Evolutionary conservation across 2,797 vertebrate genomes (phyloP).

Genomic region (Melanotaenia boesemani): DNA sequence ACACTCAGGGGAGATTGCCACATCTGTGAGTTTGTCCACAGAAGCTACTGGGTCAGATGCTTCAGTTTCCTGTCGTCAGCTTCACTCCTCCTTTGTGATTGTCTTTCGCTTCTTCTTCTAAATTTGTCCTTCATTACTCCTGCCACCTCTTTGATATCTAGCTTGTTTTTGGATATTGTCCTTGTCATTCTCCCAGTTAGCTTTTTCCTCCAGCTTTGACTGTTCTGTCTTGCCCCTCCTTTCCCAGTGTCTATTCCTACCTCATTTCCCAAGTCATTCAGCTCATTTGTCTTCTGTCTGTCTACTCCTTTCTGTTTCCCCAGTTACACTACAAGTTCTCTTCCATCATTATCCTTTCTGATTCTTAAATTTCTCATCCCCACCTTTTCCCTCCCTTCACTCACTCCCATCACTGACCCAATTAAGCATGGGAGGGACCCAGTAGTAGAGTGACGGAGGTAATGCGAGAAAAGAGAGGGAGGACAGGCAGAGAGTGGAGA

Average conservation of each 20-base stretch:
- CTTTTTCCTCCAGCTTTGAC: constrained; percentile 32
- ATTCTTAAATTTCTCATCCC: constrained; percentile 34
- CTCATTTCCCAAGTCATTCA: constrained; percentile 25
- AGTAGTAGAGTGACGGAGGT: constrained; percentile 60
- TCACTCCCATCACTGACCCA: constrained; percentile 81
- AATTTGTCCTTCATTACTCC: constrained; percentile 35
- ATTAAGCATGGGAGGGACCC: constrained; percentile 76
- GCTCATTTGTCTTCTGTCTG: constrained; percentile 22
- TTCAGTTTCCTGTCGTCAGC: constrained; percentile 27
- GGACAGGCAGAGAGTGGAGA: constrained; percentile 50
- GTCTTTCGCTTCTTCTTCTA: constrained; percentile 24
- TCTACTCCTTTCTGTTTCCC: constrained; percentile 15
- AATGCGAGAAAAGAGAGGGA: constrained; percentile 53
- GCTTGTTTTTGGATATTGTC: constrained; percentile 25
- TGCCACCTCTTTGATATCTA: constrained; percentile 17
- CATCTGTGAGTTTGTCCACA: constrained; percentile 73
- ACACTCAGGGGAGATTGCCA: constrained; percentile 59
- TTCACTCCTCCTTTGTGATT: constrained; percentile 28
- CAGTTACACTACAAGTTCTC: constrained; percentile 39
- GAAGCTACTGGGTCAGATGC: constrained; percentile 62
- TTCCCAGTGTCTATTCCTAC: constrained; percentile 1
- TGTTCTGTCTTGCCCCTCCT: constrained; percentile 22
- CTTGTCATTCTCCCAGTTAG: constrained; percentile 8
- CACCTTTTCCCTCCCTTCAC: constrained; percentile 52
- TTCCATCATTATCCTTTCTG: constrained; percentile 24